phyloP scores from a whole-genome alignment of 2,113 vertebrate species.

The Pygoscelis adeliae region DNA sequence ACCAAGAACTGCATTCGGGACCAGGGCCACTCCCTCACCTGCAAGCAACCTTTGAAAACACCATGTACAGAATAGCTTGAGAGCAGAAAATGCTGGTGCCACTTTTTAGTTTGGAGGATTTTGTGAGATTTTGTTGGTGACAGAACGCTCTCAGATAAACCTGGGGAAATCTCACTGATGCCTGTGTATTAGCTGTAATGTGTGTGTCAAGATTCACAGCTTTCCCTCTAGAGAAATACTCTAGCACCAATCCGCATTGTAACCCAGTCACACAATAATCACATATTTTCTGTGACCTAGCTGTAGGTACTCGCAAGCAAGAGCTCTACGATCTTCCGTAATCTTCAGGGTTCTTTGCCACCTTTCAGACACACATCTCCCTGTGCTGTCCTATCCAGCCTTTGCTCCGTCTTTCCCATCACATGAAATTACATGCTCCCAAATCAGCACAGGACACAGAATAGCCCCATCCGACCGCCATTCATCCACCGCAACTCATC shows the following conservation, averaged over 20 bases:
- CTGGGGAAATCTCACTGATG: not conserved
- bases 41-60: not conserved
- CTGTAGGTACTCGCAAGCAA: not conserved
- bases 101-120: not conserved
- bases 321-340: not conserved
- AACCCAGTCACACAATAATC: not conserved
- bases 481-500: not conserved
- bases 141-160: not conserved
- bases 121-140: not conserved
- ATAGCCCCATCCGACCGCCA: not conserved
- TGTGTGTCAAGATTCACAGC: not conserved
- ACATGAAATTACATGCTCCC: not conserved
- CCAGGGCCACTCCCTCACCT: not conserved
- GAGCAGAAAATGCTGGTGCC: not conserved
- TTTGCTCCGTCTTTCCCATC: not conserved
- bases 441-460: not conserved
- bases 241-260: not conserved
- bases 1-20: not conserved
- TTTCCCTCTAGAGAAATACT: conserved; percentile 7
- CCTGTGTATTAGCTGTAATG: not conserved
- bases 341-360: not conserved
- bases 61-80: not conserved
- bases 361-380: not conserved
- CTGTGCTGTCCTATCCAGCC: not conserved
- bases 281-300: not conserved